A percentile compares a stretch with the other conserved stretches of the same genome.
These are phyloP conservation scores for Watsonalla cultraria DNA, from an alignment of 2,888 invertebrate genomes.

Conservation along the genomic window DNA sequence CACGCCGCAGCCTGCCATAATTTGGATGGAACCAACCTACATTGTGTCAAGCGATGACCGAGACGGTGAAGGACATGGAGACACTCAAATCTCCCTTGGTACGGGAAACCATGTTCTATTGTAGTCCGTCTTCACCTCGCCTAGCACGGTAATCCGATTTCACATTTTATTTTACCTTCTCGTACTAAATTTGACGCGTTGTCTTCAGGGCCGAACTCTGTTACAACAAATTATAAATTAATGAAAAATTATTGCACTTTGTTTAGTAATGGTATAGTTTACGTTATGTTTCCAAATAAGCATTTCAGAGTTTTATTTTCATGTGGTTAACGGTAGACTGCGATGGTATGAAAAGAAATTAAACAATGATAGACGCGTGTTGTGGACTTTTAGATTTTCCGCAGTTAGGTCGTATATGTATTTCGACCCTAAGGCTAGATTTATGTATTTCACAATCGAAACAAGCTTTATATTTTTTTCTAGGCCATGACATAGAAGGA, in stretches of 20 bases:
- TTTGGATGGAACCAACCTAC: not conserved
- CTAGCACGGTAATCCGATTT: not conserved
- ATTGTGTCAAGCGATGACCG: constrained; percentile 1
- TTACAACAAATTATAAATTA: not conserved
- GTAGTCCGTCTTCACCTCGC: not conserved
- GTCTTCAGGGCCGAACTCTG: not conserved
- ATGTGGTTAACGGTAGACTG: no score
- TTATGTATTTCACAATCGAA: no score
- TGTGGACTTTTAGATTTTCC: no score
- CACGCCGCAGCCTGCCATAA: not conserved
- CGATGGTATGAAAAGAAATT: no score
- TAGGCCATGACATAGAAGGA: no score
- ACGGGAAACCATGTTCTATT: constrained; percentile 1
- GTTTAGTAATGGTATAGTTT: not conserved
- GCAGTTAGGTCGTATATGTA: no score
- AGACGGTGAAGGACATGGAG: constrained; percentile 23
- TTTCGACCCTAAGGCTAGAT: no score
- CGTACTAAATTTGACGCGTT: not conserved
- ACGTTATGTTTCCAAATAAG: not conserved
- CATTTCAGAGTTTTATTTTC: not conserved
- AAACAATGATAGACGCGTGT: no score
- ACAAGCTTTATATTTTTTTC: no score
- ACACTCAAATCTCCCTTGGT: not conserved
- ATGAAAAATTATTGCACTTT: not conserved
- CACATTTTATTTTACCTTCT: not conserved